These are phyloP conservation scores for Bombus consobrinus DNA, from an alignment of 1,140 invertebrate genomes.

Conservation along the genomic window DNA sequence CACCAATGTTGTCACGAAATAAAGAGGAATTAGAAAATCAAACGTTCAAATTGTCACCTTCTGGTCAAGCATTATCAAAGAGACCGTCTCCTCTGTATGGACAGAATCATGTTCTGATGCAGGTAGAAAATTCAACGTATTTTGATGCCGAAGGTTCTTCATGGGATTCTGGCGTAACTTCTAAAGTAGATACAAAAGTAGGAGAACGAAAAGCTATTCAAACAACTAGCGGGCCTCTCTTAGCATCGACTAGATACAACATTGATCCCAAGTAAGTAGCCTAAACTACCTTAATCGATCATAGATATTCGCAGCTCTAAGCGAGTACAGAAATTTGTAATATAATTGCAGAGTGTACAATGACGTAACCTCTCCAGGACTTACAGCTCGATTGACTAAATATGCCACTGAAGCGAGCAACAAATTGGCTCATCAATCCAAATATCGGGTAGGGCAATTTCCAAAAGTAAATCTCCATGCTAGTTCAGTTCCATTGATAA, in stretches of 20 bases:
- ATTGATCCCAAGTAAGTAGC: constrained; percentile 78
- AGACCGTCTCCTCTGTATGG: constrained; percentile 30
- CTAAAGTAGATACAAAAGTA: constrained; percentile 71
- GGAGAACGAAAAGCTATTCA: constrained; percentile 73
- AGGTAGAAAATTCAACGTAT: constrained; percentile 59
- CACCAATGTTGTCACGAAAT: constrained; percentile 62
- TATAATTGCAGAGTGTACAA: constrained; percentile 71
- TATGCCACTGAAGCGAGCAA: constrained; percentile 78
- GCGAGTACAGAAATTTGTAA: neutral
- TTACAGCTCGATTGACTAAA: constrained; percentile 78
- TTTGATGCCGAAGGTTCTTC: constrained; percentile 70
- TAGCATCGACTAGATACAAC: constrained; percentile 79
- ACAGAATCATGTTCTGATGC: constrained; percentile 50
- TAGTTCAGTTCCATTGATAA: constrained; percentile 77
- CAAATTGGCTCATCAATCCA: constrained; percentile 77
- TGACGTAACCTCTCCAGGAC: constrained; percentile 79
- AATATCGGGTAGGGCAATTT: constrained; percentile 79
- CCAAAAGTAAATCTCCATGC: constrained; percentile 79
- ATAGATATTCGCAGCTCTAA: neutral
- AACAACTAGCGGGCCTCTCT: constrained; percentile 76
- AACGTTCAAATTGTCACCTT: constrained; percentile 4
- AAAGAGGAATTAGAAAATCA: constrained; percentile 66
- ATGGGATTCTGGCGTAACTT: constrained; percentile 74
- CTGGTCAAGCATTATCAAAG: neutral
- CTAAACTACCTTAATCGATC: neutral